Base-by-base conservation (phyloP, 1,140 invertebrate genomes). In the Pachypsylla venusta region DNA sequence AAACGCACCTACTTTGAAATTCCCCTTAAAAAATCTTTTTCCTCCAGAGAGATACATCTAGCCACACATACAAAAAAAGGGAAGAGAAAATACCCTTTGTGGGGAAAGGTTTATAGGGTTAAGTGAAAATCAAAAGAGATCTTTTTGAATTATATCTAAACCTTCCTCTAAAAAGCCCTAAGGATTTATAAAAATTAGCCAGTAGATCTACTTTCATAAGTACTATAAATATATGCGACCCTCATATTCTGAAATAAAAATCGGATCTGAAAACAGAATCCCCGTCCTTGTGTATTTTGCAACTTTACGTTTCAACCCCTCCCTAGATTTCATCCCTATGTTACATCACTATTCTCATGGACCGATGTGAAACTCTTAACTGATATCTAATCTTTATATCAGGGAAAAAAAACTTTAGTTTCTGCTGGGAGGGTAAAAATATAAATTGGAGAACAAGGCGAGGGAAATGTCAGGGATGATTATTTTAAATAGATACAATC, bases 91-190 rank as follows among this genome's bases (percentile, higher is more conserved):
- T 48, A 48, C 42, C 42, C 30, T 48, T n/a, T 48, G 16, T 5
- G 16, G 42, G n/a, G 7, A 48, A 48, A 48, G 42, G n/a, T 48
- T 48, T 48, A 22, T 48, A 48, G 42, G 42, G 42, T 48, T 48
- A 48, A 48, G 42, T 48, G 42, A 48, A 48, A 48, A 48, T 48
- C 42, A 48, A 48, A 48, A 48, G 42, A 48, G 42, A 48, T 48
- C 42, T 48, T 48, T 48, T 48, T 48, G 42, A 48, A 48, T 48
- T 48, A 48, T 48, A 48, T 48, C 42, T 35, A 35, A 35, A 35
- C 7, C 30, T n/a, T 35, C n/a, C 30, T 35, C n/a, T n/a, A n/a
- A 48, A 48, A 48, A 48, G 42, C 42, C 42, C 42, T 48, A 22
- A 48, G 42, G 42, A 48, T 48, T 48, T 48, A 48, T 48, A 48